These are phyloP conservation scores for Hypanus sabinus DNA, from an alignment of 2,113 vertebrate species.

Conservation along the genomic window DNA sequence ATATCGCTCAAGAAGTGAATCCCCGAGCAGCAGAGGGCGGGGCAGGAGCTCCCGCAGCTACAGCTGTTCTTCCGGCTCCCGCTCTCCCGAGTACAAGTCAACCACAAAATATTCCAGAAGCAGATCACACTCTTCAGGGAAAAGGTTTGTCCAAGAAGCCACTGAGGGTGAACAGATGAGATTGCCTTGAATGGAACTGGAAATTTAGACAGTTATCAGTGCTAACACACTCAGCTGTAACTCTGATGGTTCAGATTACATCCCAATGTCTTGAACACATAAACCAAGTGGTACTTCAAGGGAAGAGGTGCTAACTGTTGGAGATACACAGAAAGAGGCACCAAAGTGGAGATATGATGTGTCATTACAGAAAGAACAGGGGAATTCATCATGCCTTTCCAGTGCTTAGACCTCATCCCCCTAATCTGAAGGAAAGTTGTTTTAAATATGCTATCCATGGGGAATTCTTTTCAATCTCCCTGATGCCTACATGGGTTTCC, in stretches of 20 bases:
- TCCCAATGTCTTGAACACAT: not conserved
- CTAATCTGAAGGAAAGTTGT: not conserved
- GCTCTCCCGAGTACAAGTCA: slow-evolving; percentile 50
- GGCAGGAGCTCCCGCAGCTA: slow-evolving; percentile 57
- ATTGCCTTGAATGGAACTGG: not conserved
- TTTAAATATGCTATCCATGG: too few species aligned
- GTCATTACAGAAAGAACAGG: not conserved
- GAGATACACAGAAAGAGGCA: not conserved
- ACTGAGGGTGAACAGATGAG: not conserved
- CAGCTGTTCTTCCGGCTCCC: slow-evolving; percentile 58
- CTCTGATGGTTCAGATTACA: not conserved
- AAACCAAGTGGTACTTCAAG: not conserved
- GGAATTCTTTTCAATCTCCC: too few species aligned
- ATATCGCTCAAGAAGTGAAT: slow-evolving; percentile 53
- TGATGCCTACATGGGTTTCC: too few species aligned
- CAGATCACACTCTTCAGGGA: slow-evolving; percentile 69
- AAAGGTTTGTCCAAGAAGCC: slow-evolving; percentile 48
- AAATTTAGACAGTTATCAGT: not conserved
- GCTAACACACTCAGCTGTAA: not conserved
- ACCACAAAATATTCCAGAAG: slow-evolving; percentile 68
- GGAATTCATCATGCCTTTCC: not conserved
- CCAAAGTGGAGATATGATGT: not conserved
- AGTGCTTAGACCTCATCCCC: not conserved
- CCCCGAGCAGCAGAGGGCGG: slow-evolving; percentile 52
- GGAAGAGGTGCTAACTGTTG: not conserved